Evolutionary conservation across 2,888 invertebrate genomes (phyloP).

Genomic region (Ommatoiulus sabulosus): DNA sequence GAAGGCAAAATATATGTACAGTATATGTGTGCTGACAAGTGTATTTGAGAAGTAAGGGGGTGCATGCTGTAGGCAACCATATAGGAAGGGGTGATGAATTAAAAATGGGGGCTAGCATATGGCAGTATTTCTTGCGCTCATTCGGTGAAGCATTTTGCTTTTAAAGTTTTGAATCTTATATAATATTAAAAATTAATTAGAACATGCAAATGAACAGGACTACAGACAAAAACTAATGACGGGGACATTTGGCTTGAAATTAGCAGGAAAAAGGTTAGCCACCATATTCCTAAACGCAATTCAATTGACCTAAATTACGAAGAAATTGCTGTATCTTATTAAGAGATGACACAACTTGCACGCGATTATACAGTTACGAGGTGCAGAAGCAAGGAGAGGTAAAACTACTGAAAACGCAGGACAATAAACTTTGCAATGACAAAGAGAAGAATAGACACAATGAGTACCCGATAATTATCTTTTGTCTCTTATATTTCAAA

Average conservation of each 20-base stretch:
- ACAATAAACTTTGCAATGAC: neutral
- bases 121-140: neutral
- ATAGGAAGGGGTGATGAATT: neutral
- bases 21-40: neutral
- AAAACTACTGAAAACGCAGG: neutral
- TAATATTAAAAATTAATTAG: no score
- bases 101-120: neutral
- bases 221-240: no score
- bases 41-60: neutral
- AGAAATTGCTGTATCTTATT: no score
- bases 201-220: no score
- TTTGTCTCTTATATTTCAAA: neutral
- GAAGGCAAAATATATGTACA: neutral
- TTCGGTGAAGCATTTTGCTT: neutral
- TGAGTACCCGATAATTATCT: slow-evolving; percentile 3
- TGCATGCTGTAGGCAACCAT: neutral
- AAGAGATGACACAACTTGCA: neutral
- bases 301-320: no score
- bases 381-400: neutral
- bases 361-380: neutral
- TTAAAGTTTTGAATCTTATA: no score
- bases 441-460: slow-evolving; percentile 19
- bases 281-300: neutral
- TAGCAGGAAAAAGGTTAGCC: neutral
- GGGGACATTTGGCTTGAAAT: neutral